Evolutionary conservation across 2,113 vertebrate species (phyloP).

Genomic region (Pteruthius melanotis): DNA sequence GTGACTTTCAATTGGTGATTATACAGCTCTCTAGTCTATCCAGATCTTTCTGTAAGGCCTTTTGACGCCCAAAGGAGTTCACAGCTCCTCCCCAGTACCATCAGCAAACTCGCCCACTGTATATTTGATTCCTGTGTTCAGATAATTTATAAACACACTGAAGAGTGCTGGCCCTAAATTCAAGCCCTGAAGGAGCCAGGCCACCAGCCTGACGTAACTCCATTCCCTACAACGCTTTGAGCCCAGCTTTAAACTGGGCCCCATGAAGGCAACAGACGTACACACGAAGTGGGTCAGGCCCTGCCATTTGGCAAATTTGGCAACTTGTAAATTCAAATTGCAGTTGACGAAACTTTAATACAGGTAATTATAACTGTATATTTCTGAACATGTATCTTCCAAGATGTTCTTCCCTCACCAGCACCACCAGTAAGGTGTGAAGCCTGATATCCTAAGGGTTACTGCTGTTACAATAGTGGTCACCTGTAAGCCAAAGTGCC

Average conservation of each 20-base stretch:
- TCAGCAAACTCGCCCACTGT: not conserved
- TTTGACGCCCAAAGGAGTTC: rapidly evolving
- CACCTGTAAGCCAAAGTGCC: not conserved
- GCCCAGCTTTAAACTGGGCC: not conserved
- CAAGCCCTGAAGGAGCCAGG: not conserved
- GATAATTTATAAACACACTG: not conserved
- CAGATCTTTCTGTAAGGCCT: not conserved
- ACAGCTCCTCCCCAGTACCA: not conserved
- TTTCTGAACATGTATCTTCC: not conserved
- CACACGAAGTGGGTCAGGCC: not conserved
- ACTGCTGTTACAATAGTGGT: not conserved
- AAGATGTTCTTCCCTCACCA: not conserved
- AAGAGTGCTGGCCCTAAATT: not conserved
- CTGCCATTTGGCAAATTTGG: not conserved
- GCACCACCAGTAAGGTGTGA: not conserved
- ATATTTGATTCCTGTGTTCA: not conserved
- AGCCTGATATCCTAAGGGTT: not conserved
- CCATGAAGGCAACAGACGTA: not conserved
- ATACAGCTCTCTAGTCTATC: not conserved
- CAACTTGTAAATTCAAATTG: not conserved
- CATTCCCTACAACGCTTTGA: rapidly evolving
- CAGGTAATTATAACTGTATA: rapidly evolving
- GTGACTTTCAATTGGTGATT: rapidly evolving
- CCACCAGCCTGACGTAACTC: not conserved
- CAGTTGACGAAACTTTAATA: not conserved